Conservation (phyloP, 2,113 vertebrate genomes). For the Anas platyrhynchos region DNA sequence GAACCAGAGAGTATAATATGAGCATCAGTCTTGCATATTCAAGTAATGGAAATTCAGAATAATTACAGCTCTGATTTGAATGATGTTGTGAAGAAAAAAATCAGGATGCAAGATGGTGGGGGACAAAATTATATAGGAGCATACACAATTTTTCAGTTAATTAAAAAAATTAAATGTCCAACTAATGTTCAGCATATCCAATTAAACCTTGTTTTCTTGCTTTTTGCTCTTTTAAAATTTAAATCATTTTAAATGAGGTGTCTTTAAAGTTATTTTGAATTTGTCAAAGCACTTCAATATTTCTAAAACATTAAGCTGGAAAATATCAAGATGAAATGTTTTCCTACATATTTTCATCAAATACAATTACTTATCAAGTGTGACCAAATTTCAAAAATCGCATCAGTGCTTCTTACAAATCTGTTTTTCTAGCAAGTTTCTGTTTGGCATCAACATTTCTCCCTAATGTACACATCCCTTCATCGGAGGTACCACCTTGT, state of each 20-base stretch:
- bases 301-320: not conserved
- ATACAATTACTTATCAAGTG: not conserved
- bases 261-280: not conserved
- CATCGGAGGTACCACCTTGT: not conserved
- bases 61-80: slow-evolving; percentile 31
- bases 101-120: slow-evolving; percentile 6
- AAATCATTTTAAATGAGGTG: not conserved
- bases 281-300: not conserved
- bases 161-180: not conserved
- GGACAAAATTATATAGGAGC: not conserved
- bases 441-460: not conserved
- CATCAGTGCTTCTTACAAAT: not conserved
- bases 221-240: not conserved
- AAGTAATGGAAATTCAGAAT: not conserved
- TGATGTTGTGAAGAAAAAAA: slow-evolving; percentile 12
- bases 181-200: not conserved
- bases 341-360: not conserved
- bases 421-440: not conserved
- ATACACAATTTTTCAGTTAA: not conserved
- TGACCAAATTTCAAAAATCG: not conserved
- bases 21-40: not conserved
- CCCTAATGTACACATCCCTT: not conserved
- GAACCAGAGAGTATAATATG: not conserved
- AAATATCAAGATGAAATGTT: not conserved
- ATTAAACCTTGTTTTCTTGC: not conserved